A percentile compares a stretch with the other conserved stretches of the same genome.
These are phyloP conservation scores for Tragelaphus scriptus DNA, from an alignment of 2,113 vertebrate genomes.

Conservation along the genomic window DNA sequence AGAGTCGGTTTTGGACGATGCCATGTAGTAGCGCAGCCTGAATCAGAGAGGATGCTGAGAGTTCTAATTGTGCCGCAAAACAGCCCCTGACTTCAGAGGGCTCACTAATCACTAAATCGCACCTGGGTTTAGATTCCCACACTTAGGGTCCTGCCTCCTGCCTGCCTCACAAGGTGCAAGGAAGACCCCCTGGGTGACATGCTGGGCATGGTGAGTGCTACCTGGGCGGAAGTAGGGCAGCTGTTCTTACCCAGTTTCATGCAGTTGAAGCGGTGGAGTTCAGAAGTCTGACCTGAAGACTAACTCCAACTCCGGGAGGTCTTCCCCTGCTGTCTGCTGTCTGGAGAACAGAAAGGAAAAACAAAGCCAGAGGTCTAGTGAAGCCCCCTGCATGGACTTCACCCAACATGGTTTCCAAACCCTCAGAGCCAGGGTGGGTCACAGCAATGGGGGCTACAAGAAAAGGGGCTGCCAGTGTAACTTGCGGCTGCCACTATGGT, in stretches of 20 bases:
- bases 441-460: background rate
- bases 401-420: background rate
- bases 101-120: background rate
- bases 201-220: rapidly evolving
- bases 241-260: background rate
- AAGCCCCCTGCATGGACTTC: background rate
- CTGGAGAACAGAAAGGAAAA: background rate
- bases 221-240: rapidly evolving
- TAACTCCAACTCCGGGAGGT: background rate
- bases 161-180: background rate
- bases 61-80: background rate
- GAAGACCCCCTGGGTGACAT: background rate
- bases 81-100: background rate
- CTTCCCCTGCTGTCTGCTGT: background rate
- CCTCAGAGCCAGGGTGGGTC: rapidly evolving
- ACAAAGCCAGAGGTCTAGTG: background rate
- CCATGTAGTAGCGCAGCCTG: background rate
- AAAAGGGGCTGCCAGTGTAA: background rate
- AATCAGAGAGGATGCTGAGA: background rate
- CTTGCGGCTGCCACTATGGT: background rate
- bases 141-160: background rate
- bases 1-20: background rate
- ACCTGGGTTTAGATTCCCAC: background rate
- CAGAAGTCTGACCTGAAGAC: background rate
- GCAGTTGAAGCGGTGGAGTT: background rate